Conservation (phyloP, 2,113 vertebrate genomes). For the Ciconia boyciana region DNA sequence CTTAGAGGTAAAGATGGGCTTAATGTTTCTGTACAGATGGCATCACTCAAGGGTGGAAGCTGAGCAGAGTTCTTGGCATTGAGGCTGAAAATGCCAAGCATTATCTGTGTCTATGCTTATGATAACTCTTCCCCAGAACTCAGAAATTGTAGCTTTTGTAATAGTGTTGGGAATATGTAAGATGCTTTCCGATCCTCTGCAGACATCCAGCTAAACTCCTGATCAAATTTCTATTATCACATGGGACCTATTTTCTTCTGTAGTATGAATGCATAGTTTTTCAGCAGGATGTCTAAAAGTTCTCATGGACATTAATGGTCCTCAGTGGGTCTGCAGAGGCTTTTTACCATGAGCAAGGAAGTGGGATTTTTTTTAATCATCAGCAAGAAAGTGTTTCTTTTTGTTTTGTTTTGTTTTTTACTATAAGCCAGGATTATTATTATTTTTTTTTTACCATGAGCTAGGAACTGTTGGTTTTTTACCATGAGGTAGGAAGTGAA, state of each 20-base stretch:
- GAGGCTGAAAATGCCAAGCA: not conserved
- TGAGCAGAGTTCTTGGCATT: not conserved
- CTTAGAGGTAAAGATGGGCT: not conserved
- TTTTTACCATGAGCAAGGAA: not conserved
- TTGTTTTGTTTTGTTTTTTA: not conserved
- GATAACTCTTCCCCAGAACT: not conserved
- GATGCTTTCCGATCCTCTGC: not conserved
- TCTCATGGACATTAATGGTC: not conserved
- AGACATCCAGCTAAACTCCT: not conserved
- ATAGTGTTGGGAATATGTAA: not conserved
- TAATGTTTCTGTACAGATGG: constrained; percentile 2
- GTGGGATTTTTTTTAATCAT: not conserved
- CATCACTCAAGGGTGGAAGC: not conserved
- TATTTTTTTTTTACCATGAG: not conserved
- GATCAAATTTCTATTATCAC: not conserved
- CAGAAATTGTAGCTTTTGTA: not conserved
- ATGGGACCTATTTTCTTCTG: not conserved
- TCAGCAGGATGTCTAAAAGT: not conserved
- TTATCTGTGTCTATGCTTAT: not conserved
- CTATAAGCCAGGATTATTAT: not conserved
- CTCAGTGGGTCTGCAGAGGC: not conserved
- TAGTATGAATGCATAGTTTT: not conserved
- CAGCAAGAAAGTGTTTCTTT: not conserved
- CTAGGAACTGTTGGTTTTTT: not conserved
- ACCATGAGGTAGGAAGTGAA: not conserved